Base-by-base conservation (phyloP, 2,888 invertebrate species). In the Syritta pipiens region DNA sequence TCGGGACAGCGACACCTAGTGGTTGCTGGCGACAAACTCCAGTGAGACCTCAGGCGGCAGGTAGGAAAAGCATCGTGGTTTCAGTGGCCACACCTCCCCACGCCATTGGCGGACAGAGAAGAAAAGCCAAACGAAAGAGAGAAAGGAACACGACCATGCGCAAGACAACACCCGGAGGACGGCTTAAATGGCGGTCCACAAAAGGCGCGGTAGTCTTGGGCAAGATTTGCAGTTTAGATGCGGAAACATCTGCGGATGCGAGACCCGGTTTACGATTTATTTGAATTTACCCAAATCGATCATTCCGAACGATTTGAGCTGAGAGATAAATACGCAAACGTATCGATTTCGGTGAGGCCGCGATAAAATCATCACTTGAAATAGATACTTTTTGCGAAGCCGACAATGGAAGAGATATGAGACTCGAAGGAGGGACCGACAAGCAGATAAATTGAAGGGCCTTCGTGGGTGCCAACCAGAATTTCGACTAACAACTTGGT, bases 241-340 rank as follows among this genome's bases (percentile, higher is more conserved):
- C n/a, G n/a, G n/a, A n/a, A n/a, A n/a, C n/a, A 17, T 7, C 17
- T 37, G 37, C 37, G 19, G 37, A 14, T 37, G 37, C 35, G n/a
- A n/a, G n/a, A n/a, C n/a, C n/a, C 14, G 12, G 1, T 14, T 5
- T 4, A 12, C 35, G 35, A 35, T 35, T 14, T 35, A 14, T 35
- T 35, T 35, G 6, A n/a, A 48, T 48, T 68, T 48, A n/a, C 12
- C 44, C 22, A 51, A 63, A 63, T 26, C 71, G 77, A 77, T 77
- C 72, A 60, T 77, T 77, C 72, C 77, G 14, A 32, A 14, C 77
- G 72, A 77, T 77, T 77, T 6, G 12, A 24, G 48, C 62, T 6
- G 26, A 17, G 4, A 20, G 26, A 20, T 40, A 5, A 24, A n/a
- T 6, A 3, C 35, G 1, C 17, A 57, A 62, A 65, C 55, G 72